Evolutionary conservation across 2,113 vertebrate genomes (phyloP), one percentile per base, ranked within the genome.

Genomic region (Gadus chalcogrammus): DNA sequence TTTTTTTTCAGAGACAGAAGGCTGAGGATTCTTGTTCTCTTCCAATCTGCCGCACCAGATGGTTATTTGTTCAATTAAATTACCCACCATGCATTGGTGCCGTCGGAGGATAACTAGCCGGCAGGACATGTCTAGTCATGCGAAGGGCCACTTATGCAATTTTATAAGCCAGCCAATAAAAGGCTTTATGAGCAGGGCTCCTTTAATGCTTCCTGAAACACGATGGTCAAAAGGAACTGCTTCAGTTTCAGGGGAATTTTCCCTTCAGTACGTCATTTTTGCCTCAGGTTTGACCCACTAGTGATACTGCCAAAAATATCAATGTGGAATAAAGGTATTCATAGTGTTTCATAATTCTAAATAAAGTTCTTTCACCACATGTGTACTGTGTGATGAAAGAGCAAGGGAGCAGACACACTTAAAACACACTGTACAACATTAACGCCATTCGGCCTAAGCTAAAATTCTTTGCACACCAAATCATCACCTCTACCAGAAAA

Each of bases 51-150:
- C 68, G 66, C 69, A 72, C 67, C 86, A 87, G 85, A 90, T 87
- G 87, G 84, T 68, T 24, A 78, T 83, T 83, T 82, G 81, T 82
- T 76, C 38, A 84, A 83, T 82, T 78, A 84, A 78, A 81, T 81
- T 76, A 80, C 73, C 75, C 70, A 71, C 70, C 72, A 71, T 68
- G 55, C 67, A 67, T 65, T 63, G 52, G 31, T 66, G 68, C 52
- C 67, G 52, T 53, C 56, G 42, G 67, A 59, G 61, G 9, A 18
- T 31, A 38, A 74, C 77, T 4, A 73, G 53, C 64, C 71, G 60
- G 68, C 67, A 48, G 69, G 77, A 24, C 13, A 62, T 22, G 66
- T 53, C 2, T 58, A 38, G 11, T 61, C n/a, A 68, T 28, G 42
- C 17, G 31, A 61, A 56, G 76, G 71, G n/a, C 74, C n/a, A 53